Evolutionary conservation across 2,888 invertebrate species (phyloP).

Genomic region (Cosmia pyralina): DNA sequence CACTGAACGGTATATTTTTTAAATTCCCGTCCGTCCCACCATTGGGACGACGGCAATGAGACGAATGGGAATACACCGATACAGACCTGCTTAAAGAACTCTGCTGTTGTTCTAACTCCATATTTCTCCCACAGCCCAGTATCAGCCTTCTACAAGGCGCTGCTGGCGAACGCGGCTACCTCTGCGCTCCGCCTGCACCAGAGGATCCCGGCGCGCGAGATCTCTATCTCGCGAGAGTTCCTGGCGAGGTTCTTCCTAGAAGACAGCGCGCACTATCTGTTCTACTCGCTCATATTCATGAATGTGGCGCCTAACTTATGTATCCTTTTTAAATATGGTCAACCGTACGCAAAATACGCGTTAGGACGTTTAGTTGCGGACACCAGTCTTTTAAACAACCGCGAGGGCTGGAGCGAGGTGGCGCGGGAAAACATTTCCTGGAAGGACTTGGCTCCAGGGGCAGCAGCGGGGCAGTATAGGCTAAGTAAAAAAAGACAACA

Average conservation of each 20-base stretch:
- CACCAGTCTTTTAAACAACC: background rate
- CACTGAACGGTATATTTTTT: no score
- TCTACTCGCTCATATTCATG: conserved; percentile 98
- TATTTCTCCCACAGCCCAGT: conserved; percentile 71
- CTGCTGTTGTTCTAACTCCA: background rate
- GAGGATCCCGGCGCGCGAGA: conserved; percentile 93
- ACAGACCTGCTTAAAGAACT: background rate
- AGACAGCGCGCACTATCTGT: conserved; percentile 98
- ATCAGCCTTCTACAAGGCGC: conserved; percentile 96
- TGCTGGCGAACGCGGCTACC: conserved; percentile 98
- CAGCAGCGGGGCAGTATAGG: no score
- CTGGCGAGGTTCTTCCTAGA: conserved; percentile 95
- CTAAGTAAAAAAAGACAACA: no score
- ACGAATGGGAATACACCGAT: no score
- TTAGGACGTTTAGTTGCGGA: background rate
- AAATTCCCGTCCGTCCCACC: no score
- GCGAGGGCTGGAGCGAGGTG: no score
- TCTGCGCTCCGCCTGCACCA: conserved; percentile 98
- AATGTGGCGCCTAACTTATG: conserved; percentile 96
- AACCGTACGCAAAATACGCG: background rate
- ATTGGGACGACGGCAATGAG: no score
- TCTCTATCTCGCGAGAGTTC: conserved; percentile 95
- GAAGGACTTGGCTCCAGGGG: no score
- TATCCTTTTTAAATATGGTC: conserved; percentile 91
- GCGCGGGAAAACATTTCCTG: no score